Evolutionary conservation across 2,797 vertebrate species (phyloP), one percentile per base, ranked within the genome.

Genomic region (Enteromius anoplus): DNA sequence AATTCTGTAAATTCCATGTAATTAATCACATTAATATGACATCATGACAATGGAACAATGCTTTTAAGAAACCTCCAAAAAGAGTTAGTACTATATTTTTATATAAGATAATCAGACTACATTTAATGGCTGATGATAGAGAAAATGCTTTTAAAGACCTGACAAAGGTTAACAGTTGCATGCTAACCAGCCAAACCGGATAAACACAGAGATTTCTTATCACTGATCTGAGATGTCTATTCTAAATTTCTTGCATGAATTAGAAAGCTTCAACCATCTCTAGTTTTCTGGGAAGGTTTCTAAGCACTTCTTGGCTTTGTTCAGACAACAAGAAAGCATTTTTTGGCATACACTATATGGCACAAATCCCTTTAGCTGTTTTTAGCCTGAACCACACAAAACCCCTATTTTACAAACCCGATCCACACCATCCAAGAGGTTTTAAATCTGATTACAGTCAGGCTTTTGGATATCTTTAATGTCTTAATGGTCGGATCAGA

Each of bases 401-500:
- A 58, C 4, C 12, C 12, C 21, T 2, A 60, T 42, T 60, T 60
- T 75, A 60, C 34, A 26, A 75, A 75, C n/a, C 34, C 2, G 1
- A 60, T 75, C 73, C 53, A 75, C 53, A 60, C 7, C 53, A 40
- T 58, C 12, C 21, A 26, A 26, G 73, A 23, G 51, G 34, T 75
- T 75, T 58, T 7, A 75, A 75, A 75, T 58, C 34, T 75, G 34
- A 58, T 75, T 55, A 40, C 55, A 55, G 23, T 58, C 32, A 58
- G 51, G 4, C 21, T 55, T 75, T 58, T 75, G 32, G 12, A 75
- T 40, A 75, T 55, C 2, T 3, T 45, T 53, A 6, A 58, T 23
- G 12, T 40, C 51, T 58, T 58, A 55, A 75, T 53, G 7, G 72
- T 55, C 19, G 9, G 29, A 53, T 14, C 19, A n/a, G 19, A 53